These are phyloP conservation scores for Aix galericulata DNA, from an alignment of 2,113 vertebrate species.

Conservation along the genomic window DNA sequence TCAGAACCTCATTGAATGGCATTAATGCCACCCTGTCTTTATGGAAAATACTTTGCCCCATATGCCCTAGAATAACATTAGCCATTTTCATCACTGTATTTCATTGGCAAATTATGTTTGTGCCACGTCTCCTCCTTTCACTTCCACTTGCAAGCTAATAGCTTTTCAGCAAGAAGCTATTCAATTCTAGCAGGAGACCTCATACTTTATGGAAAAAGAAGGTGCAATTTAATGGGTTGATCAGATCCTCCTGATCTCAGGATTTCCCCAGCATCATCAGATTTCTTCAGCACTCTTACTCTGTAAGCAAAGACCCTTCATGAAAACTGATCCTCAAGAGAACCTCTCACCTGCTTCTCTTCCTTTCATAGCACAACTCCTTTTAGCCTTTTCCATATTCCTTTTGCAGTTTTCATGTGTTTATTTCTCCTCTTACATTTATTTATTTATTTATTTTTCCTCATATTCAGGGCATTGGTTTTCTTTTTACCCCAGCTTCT, in stretches of 20 bases:
- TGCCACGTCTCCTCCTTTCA: neutral
- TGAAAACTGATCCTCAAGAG: neutral
- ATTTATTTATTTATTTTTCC: neutral
- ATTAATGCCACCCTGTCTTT: neutral
- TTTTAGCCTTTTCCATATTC: neutral
- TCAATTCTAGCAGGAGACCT: neutral
- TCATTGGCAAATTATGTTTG: neutral
- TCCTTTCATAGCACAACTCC: neutral
- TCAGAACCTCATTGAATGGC: neutral
- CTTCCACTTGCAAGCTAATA: neutral
- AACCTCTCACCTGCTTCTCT: neutral
- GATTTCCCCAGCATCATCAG: neutral
- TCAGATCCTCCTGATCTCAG: neutral
- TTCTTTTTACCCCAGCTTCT: neutral
- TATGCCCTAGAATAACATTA: neutral
- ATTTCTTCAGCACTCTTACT: neutral
- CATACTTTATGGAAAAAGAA: neutral
- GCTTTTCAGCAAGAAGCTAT: neutral
- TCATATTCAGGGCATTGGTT: neutral
- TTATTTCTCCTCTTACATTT: neutral
- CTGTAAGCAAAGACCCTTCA: neutral
- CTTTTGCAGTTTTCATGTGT: neutral
- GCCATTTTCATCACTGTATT: neutral
- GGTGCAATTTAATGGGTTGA: neutral
- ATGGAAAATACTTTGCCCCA: neutral